Base-by-base conservation (phyloP, 2,888 invertebrate species). In the Standfussiana lucernea region DNA sequence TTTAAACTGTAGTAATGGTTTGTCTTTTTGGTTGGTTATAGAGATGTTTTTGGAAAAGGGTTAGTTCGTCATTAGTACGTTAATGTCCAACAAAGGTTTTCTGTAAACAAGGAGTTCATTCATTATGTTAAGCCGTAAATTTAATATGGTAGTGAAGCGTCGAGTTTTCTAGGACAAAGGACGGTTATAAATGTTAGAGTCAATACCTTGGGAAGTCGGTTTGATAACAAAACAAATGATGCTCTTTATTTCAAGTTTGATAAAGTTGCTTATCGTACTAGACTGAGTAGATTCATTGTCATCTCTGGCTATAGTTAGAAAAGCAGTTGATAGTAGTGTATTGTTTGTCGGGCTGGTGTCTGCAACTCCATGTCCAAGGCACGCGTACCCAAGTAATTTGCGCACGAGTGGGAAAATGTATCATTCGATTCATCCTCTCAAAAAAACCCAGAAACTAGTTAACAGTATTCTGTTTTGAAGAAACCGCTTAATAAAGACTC, bases 11-110 rank as follows among this genome's bases (percentile, higher is more conserved):
- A 68, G 75, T 84, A 65, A 80, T 71, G 62, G 68, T 45, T 67
- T 37, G 59, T 84, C 42, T 64, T 78, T 85, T 77, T 82, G 13
- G n/a, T 56, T 5, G 64, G 35, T 2, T 69, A 74, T 50, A n/a
- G 56, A 77, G 65, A 74, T 75, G 74, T 83, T 83, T 73, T 72
- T n/a, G 47, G 75, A 70, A 78, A 78, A 70, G 72, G 59, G 86
- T 75, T 86, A 66, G 47, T 86, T 83, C 40, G 47, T 77, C 73
- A 56, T 76, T 74, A 61, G 78, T 69, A 10, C 62, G 69, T 79
- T 53, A 83, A 77, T 85, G 69, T 85, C 68, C 76, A 18, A 59
- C 59, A 40, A 64, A 47, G 47, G 45, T 64, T 35, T 35, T 61
- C 21, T 45, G n/a, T 72, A 61, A 67, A 68, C 47, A 80, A 40